phyloP scores from a whole-genome alignment of 2,113 vertebrate genomes.

The Cottus gobio region DNA sequence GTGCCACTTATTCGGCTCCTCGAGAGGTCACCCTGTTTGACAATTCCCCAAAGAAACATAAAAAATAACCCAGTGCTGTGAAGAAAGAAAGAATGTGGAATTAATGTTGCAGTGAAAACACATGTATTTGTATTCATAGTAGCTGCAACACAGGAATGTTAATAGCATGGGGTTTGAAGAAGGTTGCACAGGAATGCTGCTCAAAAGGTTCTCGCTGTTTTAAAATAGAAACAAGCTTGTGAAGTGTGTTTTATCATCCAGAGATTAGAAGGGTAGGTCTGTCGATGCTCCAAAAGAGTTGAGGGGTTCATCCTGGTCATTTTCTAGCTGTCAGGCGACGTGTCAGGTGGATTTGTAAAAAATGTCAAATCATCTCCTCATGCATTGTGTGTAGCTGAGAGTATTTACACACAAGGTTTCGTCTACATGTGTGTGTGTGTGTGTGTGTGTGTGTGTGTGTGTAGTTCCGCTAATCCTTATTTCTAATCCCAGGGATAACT shows the following conservation, averaged over 20 bases:
- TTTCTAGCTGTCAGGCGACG: neutral
- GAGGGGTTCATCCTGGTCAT: constrained; percentile 14
- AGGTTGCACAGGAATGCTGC: constrained; percentile 23
- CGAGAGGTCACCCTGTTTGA: constrained; percentile 23
- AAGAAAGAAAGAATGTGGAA: neutral
- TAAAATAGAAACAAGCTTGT: constrained; percentile 42
- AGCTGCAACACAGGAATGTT: constrained; percentile 6
- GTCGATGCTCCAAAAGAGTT: constrained; percentile 1
- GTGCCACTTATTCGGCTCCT: constrained; percentile 8
- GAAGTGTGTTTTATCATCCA: constrained; percentile 30
- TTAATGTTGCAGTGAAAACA: neutral
- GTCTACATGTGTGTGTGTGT: neutral
- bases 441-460: constrained; percentile 6
- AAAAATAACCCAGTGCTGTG: neutral
- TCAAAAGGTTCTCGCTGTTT: constrained; percentile 15
- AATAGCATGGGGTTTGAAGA: constrained; percentile 19
- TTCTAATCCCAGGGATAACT: constrained; percentile 35
- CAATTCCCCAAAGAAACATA: constrained; percentile 12
- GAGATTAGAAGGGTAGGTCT: constrained; percentile 18
- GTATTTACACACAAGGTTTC: neutral
- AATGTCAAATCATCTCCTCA: neutral
- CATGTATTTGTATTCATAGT: neutral
- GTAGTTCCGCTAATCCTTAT: constrained; percentile 12
- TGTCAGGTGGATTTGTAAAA: constrained; percentile 24
- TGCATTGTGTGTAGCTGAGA: neutral